Conservation (phyloP, 2,888 invertebrate species). For the Machimus rusticus region DNA sequence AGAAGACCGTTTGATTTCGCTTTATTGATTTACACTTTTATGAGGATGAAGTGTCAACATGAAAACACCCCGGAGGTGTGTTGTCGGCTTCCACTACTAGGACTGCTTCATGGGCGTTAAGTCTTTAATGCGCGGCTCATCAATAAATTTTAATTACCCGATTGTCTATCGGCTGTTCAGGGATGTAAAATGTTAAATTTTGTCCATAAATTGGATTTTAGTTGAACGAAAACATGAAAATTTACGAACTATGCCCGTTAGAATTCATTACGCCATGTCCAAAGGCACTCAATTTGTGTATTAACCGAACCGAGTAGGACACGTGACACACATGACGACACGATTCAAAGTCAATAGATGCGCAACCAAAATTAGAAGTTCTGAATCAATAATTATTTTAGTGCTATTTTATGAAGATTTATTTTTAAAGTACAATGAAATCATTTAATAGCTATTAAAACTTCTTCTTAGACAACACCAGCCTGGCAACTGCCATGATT, state of each 20-base stretch:
- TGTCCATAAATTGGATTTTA: slow-evolving; percentile 8
- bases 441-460: background rate
- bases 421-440: no score
- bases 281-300: background rate
- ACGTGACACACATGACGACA: background rate
- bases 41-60: slow-evolving; percentile 2
- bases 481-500: background rate
- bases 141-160: slow-evolving; percentile 27
- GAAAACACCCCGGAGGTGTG: background rate
- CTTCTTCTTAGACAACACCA: background rate
- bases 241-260: background rate
- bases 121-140: background rate
- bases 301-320: background rate
- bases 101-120: background rate
- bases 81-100: background rate
- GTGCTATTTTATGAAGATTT: no score
- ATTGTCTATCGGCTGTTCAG: background rate
- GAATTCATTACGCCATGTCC: background rate
- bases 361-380: background rate
- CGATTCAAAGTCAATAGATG: background rate
- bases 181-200: background rate
- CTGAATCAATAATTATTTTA: background rate
- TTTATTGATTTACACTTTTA: slow-evolving; percentile 13
- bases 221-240: background rate
- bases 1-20: background rate